Conservation (phyloP, 1,140 invertebrate species). For the Pseudobourletiella spinata region DNA sequence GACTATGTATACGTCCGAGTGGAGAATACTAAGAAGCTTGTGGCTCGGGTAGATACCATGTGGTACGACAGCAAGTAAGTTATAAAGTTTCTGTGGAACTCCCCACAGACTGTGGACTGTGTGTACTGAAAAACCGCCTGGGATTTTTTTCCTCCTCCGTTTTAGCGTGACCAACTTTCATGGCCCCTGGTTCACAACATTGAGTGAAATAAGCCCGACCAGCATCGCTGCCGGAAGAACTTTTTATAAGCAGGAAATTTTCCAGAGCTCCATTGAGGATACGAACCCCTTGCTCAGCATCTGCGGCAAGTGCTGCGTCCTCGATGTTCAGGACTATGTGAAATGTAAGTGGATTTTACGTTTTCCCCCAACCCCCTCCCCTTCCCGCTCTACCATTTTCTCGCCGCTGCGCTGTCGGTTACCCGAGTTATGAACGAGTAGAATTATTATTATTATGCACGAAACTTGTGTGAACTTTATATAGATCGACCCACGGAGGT, state of each 20-base stretch:
- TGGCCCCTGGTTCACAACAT: conserved; percentile 84
- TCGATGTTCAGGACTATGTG: conserved; percentile 84
- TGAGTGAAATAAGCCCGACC: conserved; percentile 68
- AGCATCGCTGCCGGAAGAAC: conserved; percentile 51
- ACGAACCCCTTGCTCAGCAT: conserved; percentile 83
- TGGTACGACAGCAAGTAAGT: conserved; percentile 80
- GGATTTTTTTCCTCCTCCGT: too few species aligned
- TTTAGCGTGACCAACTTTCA: conserved; percentile 66
- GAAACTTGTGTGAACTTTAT: too few species aligned
- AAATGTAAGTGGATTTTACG: conserved; percentile 58
- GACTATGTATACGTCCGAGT: conserved; percentile 90
- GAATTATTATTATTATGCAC: too few species aligned
- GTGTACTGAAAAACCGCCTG: too few species aligned
- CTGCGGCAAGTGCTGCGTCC: conserved; percentile 79
- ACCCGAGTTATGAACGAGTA: too few species aligned
- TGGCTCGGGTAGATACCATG: conserved; percentile 88
- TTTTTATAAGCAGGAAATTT: conserved; percentile 94
- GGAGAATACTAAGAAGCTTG: conserved; percentile 71
- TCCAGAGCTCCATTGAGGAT: conserved; percentile 83
- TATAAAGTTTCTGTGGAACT: too few species aligned
- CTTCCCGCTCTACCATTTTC: neutral
- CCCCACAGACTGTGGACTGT: too few species aligned
- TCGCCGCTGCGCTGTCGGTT: too few species aligned
- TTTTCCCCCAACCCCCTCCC: neutral
- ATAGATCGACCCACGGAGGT: conserved; percentile 88